Evolutionary conservation across 2,113 vertebrate species (phyloP).

Genomic region (Nansenia antarctica): DNA sequence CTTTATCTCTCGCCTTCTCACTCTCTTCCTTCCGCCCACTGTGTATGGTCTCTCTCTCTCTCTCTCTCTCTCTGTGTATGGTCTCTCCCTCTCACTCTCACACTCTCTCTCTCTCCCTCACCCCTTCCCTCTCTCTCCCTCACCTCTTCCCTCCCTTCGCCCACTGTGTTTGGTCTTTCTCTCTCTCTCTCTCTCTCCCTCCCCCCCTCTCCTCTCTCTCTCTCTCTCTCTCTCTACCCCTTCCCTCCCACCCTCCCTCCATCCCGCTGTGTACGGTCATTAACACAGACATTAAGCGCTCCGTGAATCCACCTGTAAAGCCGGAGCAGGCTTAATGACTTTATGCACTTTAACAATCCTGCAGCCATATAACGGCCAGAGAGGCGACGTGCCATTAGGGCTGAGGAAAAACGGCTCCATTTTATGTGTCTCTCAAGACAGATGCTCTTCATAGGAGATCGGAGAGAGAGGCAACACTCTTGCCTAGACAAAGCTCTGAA

Average conservation of each 20-base stretch:
- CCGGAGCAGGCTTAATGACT: constrained; percentile 54
- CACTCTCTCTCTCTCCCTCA: background rate
- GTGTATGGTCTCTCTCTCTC: constrained; percentile 1
- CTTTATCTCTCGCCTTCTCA: background rate
- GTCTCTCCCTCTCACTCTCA: background rate
- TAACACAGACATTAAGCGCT: constrained; percentile 66
- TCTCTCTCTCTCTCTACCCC: background rate
- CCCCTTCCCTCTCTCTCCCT: background rate
- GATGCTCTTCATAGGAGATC: constrained; percentile 33
- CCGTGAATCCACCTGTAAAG: constrained; percentile 62
- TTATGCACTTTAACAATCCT: too few species aligned
- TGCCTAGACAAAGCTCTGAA: too few species aligned
- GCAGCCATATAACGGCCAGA: too few species aligned
- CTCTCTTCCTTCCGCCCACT: background rate
- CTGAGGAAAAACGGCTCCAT: constrained; percentile 25
- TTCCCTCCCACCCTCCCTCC: background rate
- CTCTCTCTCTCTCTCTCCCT: background rate
- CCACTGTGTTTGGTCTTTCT: too few species aligned
- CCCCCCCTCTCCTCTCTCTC: constrained; percentile 12
- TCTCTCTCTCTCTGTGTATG: background rate
- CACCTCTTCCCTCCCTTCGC: background rate
- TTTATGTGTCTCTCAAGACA: constrained; percentile 31
- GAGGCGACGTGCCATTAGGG: constrained; percentile 51
- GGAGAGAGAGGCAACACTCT: too few species aligned
- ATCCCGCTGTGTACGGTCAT: constrained; percentile 62